These are phyloP conservation scores for Peromyscus polionotus DNA, from an alignment of 2,113 vertebrate species.

Conservation along the genomic window DNA sequence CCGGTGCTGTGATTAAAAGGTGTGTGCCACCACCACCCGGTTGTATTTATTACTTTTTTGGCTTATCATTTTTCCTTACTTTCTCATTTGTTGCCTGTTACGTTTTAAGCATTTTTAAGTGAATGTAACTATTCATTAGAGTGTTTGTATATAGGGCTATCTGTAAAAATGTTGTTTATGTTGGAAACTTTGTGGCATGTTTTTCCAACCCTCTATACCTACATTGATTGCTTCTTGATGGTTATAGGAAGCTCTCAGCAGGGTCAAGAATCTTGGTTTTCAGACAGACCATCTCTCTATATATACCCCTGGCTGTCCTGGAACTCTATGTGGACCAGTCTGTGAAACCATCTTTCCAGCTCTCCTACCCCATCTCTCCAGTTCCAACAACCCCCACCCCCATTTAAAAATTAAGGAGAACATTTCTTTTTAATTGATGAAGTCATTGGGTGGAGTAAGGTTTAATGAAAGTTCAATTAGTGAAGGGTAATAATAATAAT, in stretches of 20 bases:
- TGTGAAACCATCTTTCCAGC: not conserved
- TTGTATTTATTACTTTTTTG: not conserved
- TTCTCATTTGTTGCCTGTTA: slow-evolving; percentile 2
- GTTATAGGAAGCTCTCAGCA: not conserved
- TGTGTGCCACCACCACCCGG: not conserved
- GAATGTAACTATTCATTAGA: slow-evolving; percentile 23
- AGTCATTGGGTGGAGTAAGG: not conserved
- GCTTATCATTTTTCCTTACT: slow-evolving; percentile 27
- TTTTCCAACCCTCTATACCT: not conserved
- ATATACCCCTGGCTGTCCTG: not conserved
- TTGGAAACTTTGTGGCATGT: slow-evolving; percentile 3
- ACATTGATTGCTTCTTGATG: not conserved
- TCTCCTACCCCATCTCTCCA: not conserved
- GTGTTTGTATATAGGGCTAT: not conserved
- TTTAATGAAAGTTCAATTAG: slow-evolving; percentile 19
- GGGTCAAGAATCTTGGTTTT: slow-evolving; percentile 26
- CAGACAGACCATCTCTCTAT: not conserved
- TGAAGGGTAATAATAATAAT: not conserved
- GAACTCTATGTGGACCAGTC: not conserved
- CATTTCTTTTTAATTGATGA: slow-evolving; percentile 2
- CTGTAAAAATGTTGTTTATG: slow-evolving; percentile 15
- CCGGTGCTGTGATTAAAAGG: not conserved
- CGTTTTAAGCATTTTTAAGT: slow-evolving; percentile 27
- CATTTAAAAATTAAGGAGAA: not conserved
- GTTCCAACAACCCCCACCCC: not conserved